Conservation (phyloP, 2,888 invertebrate species). For the Blera fallax region DNA sequence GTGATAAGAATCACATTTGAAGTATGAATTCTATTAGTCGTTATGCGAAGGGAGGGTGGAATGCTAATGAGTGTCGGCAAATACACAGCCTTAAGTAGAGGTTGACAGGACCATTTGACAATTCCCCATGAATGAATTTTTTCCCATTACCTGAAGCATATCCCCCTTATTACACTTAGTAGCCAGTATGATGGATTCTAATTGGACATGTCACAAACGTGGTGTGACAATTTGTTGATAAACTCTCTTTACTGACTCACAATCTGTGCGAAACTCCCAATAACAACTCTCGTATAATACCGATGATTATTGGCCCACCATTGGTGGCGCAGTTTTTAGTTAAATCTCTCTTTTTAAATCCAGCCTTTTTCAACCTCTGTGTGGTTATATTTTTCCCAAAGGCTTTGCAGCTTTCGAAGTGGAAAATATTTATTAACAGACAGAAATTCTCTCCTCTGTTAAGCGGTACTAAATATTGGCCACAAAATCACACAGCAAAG, state of each 20-base stretch:
- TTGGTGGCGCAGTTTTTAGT: too few relatives aligned
- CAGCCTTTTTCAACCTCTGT: neutral
- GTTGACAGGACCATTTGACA: neutral
- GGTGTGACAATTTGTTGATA: too few relatives aligned
- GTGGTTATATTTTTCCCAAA: neutral
- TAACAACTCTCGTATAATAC: too few relatives aligned
- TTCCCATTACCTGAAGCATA: too few relatives aligned
- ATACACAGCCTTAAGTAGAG: neutral
- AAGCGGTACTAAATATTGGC: conserved; percentile 16
- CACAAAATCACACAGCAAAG: conserved; percentile 33
- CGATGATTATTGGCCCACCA: too few relatives aligned
- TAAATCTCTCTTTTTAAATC: too few relatives aligned
- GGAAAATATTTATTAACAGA: conserved; percentile 37
- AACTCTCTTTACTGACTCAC: too few relatives aligned
- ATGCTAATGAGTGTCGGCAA: neutral
- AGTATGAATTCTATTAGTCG: conserved; percentile 48
- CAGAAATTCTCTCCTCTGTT: conserved; percentile 4
- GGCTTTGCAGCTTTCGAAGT: neutral
- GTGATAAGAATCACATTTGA: conserved; percentile 31
- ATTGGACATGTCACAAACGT: too few relatives aligned
- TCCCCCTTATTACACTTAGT: too few relatives aligned
- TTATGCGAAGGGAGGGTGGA: conserved; percentile 1
- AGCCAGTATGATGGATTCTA: too few relatives aligned
- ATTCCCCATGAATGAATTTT: neutral
- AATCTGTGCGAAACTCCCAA: too few relatives aligned